Evolutionary conservation across 2,888 invertebrate species (phyloP).

Genomic region (Drosophila ezoana): DNA sequence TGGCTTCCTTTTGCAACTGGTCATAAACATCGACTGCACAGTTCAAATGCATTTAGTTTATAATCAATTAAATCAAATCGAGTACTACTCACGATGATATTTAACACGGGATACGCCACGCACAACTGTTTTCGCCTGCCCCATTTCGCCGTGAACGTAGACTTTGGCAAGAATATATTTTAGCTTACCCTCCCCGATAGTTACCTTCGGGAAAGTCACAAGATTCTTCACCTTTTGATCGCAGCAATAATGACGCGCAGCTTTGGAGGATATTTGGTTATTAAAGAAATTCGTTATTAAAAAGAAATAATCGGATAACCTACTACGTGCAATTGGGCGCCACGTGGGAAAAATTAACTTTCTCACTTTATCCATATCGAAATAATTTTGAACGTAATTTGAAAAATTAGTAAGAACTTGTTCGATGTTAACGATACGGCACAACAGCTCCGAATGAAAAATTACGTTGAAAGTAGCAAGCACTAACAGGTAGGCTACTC

Average conservation of each 20-base stretch:
- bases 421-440: constrained; percentile 12
- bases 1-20: constrained; percentile 46
- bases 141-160: constrained; percentile 57
- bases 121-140: constrained; percentile 42
- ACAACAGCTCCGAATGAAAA: constrained; percentile 12
- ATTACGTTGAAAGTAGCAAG: not conserved
- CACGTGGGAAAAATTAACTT: constrained; percentile 36
- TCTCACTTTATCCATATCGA: constrained; percentile 44
- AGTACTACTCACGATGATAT: constrained; percentile 57
- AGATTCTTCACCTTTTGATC: constrained; percentile 16
- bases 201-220: constrained; percentile 37
- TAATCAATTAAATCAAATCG: too few relatives aligned
- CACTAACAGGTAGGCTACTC: constrained; percentile 17
- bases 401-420: not conserved
- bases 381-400: constrained; percentile 25
- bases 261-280: constrained; percentile 16
- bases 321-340: constrained; percentile 41
- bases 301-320: not conserved
- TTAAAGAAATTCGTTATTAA: not conserved
- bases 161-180: constrained; percentile 60
- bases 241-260: constrained; percentile 33
- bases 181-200: constrained; percentile 47
- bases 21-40: constrained; percentile 58
- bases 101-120: constrained; percentile 48
- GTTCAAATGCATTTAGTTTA: too few relatives aligned